These are phyloP conservation scores for Meriones psammophilus DNA, from an alignment of 2,797 vertebrate species.

Conservation along the genomic window DNA sequence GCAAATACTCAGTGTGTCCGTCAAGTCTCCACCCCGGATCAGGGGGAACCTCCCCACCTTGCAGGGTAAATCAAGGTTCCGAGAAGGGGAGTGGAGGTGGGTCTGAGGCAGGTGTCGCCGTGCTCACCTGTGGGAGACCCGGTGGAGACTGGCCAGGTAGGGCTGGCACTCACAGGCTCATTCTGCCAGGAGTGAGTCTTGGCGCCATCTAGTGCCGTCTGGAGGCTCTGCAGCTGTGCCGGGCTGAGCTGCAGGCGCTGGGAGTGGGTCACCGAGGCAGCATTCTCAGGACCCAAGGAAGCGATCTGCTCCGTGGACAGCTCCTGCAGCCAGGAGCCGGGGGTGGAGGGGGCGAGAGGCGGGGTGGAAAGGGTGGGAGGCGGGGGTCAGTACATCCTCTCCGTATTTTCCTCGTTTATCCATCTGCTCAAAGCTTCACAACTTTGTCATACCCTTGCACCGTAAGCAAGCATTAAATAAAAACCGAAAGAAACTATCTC, in stretches of 20 bases:
- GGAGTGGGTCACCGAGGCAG: conserved; percentile 85
- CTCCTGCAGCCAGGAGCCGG: conserved; percentile 82
- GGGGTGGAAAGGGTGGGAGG: neutral
- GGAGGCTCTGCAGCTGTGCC: conserved; percentile 88
- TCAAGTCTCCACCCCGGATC: neutral
- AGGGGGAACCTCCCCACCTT: neutral
- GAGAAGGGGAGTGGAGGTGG: neutral
- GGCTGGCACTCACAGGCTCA: neutral
- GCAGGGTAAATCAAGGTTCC: fast-evolving
- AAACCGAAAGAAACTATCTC: neutral
- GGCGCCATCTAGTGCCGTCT: conserved; percentile 87
- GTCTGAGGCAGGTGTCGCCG: fast-evolving
- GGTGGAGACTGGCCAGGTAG: neutral
- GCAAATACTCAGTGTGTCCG: neutral
- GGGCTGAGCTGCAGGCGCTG: conserved; percentile 85
- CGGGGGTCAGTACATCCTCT: neutral
- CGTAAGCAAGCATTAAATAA: neutral
- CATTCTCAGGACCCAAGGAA: conserved; percentile 89
- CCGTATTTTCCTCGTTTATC: neutral
- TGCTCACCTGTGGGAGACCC: conserved; percentile 78
- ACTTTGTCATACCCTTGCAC: neutral
- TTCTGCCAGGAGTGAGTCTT: conserved; percentile 67
- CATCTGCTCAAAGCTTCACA: neutral
- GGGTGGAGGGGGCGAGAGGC: neutral
- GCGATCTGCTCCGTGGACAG: conserved; percentile 89